A percentile compares a stretch with the other conserved stretches of the same genome.
Evolutionary conservation across 2,113 vertebrate species (phyloP).

Genomic region (Zosterops hypoxanthus): DNA sequence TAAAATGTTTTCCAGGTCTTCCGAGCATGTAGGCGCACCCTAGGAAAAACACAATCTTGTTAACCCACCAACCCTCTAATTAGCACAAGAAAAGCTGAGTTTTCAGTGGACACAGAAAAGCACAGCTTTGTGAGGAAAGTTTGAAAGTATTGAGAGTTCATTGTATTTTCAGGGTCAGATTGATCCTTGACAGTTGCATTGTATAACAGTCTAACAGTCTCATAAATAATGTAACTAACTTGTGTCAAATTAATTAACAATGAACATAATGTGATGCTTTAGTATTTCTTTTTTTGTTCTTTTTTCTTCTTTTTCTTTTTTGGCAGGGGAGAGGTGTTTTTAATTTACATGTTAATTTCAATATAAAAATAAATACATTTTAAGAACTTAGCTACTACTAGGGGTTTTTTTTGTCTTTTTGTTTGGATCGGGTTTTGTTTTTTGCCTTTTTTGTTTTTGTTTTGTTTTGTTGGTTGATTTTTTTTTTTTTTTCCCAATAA

Average conservation of each 20-base stretch:
- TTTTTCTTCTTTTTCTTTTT: no score
- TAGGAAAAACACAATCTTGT: background rate
- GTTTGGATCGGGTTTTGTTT: no score
- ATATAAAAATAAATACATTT: background rate
- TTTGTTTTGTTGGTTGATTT: no score
- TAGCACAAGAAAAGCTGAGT: background rate
- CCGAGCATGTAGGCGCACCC: background rate
- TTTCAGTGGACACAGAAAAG: background rate
- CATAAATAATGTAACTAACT: background rate
- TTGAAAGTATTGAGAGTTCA: background rate
- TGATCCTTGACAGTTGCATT: background rate
- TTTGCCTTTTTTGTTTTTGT: no score
- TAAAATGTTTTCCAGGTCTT: background rate
- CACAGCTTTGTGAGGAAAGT: background rate
- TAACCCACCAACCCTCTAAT: background rate
- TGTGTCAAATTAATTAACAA: background rate
- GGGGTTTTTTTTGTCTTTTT: no score
- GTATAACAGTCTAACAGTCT: background rate
- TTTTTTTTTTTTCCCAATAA: background rate
- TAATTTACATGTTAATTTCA: background rate
- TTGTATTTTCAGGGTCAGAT: background rate
- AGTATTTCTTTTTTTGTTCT: background rate
- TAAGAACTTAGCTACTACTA: background rate
- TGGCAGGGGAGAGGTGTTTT: rapidly evolving
- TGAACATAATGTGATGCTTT: background rate